Conservation (phyloP, 2,113 vertebrate species). For the Cranoglanis bouderius region DNA sequence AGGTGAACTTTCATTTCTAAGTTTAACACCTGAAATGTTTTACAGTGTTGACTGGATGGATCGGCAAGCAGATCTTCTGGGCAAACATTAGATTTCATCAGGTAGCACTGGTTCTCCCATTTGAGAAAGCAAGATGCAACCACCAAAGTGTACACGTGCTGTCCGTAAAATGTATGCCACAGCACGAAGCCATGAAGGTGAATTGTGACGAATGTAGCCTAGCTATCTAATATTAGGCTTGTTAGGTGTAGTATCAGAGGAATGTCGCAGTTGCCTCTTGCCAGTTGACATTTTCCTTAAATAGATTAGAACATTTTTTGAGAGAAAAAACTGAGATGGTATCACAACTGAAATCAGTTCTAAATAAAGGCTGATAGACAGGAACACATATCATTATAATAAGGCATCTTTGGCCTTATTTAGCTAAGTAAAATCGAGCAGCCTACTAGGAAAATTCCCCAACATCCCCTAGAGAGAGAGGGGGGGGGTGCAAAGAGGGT, state of each 20-base stretch:
- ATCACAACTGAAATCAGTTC: neutral
- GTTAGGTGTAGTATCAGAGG: neutral
- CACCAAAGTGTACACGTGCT: neutral
- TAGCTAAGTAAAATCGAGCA: neutral
- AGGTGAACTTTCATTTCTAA: too few relatives aligned
- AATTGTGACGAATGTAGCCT: neutral
- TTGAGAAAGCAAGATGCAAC: neutral
- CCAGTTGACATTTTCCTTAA: neutral
- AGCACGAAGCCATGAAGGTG: neutral
- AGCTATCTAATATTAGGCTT: neutral
- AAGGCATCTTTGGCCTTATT: neutral
- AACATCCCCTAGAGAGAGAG: neutral
- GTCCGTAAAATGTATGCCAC: neutral
- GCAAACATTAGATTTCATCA: neutral
- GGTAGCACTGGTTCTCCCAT: neutral
- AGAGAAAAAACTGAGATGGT: neutral
- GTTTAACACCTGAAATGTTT: too few relatives aligned
- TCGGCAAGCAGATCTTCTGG: neutral
- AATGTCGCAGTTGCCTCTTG: neutral
- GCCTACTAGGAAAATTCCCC: neutral
- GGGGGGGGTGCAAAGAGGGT: too few relatives aligned
- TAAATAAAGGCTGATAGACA: neutral
- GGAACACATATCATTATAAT: neutral
- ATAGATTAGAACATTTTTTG: neutral
- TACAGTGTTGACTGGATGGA: neutral